These are phyloP conservation scores for Agraylea sexmaculata DNA, from an alignment of 1,140 invertebrate species.

Conservation along the genomic window DNA sequence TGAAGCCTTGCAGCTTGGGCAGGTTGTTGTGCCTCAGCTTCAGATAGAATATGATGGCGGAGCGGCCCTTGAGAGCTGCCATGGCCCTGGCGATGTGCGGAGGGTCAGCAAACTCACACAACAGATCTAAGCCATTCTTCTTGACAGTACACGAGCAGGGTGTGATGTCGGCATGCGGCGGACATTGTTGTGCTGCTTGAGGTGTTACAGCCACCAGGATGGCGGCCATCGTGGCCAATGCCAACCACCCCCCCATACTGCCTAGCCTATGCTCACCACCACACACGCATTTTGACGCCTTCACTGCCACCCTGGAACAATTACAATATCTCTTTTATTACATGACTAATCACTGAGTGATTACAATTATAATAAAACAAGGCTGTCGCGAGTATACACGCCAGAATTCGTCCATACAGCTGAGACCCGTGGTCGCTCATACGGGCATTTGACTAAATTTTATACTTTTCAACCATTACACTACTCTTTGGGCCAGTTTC, in stretches of 20 bases:
- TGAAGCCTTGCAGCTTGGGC: constrained; percentile 68
- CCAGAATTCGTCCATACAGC: not conserved
- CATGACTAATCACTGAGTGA: no score
- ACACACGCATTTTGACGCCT: not conserved
- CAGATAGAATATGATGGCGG: constrained; percentile 71
- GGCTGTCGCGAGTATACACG: not conserved
- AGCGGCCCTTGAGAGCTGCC: constrained; percentile 60
- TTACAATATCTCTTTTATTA: no score
- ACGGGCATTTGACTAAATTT: no score
- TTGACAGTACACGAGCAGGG: constrained; percentile 74
- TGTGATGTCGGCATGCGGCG: constrained; percentile 52
- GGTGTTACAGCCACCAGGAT: constrained; percentile 26
- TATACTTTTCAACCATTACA: no score
- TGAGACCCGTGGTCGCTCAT: not conserved
- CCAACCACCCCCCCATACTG: constrained; percentile 9
- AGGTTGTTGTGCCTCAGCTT: constrained; percentile 73
- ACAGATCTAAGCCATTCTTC: constrained; percentile 73
- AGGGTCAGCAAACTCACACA: constrained; percentile 72
- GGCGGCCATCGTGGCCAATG: constrained; percentile 26
- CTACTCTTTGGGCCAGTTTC: no score
- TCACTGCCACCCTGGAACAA: no score
- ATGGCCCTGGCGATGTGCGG: constrained; percentile 56
- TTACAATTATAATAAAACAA: no score
- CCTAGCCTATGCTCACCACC: constrained; percentile 1
- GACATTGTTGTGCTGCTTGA: constrained; percentile 53